Base-by-base conservation (phyloP, 2,797 vertebrate genomes). In the Hypotaenidia okinawae region DNA sequence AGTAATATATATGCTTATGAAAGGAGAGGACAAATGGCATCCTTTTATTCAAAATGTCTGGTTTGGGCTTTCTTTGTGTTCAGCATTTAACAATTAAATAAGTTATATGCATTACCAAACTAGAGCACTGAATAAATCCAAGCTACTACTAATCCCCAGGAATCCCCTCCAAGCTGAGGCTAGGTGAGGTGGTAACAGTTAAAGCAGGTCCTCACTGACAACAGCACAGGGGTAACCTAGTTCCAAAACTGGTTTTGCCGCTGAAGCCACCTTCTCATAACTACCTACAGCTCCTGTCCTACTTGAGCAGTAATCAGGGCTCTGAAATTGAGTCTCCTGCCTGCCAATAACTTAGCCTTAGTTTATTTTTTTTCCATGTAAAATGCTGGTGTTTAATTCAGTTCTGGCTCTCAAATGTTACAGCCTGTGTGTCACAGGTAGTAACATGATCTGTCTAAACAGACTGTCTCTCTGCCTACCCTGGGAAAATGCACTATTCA, bases 31-130 rank as follows among this genome's bases (percentile, higher is more conserved):
- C 16, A 58, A 33, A 32, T 39, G 61, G 25, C 10, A 7, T 43
- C 74, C 32, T 52, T 74, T 67, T 23, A 70, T 14, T 32, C 35
- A 67, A 61, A 63, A 47, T 3, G 9, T 30, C 25, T 13, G 16
- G 15, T 90, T 69, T 0, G 0, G 9, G 6, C 59, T 67, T 7
- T 6, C 59, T 67, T 7, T 6, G 3, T 16, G 13, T 52, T 77
- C 52, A 32, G 15, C 47, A 74, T 58, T 63, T 52, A 70, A 55
- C 24, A 82, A n/a, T n/a, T 33, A 91, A 75, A 19, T 67, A 24
- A 37, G 10, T 27, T 8, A 67, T 1, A 76, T 7, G 5, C 9
- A n/a, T 30, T 69, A 52, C 27, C 33, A 73, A 94, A 69, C 21
- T 49, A 63, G 10, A 89, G 27, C 30, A 78, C 49, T 78, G 32